These are phyloP conservation scores for Cirrhinus molitorella DNA, from an alignment of 2,797 vertebrate species.

Conservation along the genomic window DNA sequence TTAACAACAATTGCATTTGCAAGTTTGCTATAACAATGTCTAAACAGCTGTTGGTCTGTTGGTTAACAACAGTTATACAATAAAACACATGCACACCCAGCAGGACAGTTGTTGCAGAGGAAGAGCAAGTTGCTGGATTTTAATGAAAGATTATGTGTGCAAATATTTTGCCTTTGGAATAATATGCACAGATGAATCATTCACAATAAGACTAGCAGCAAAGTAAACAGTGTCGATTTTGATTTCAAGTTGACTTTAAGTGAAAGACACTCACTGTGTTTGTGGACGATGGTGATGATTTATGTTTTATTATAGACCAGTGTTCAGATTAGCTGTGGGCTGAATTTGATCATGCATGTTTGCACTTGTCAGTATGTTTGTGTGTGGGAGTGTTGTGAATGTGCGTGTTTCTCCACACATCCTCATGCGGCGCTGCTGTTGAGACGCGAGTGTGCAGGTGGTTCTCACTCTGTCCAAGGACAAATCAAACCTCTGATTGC, in stretches of 20 bases:
- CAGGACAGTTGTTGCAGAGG: not conserved
- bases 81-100: not conserved
- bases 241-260: constrained; percentile 2
- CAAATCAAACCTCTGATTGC: constrained; percentile 59
- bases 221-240: not conserved
- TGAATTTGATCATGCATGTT: constrained; percentile 24
- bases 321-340: constrained; percentile 23
- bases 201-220: not conserved
- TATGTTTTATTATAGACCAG: constrained; percentile 22
- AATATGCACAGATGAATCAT: not conserved
- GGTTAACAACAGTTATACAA: not conserved
- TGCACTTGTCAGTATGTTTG: constrained; percentile 22
- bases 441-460: constrained; percentile 39
- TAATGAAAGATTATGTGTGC: not conserved
- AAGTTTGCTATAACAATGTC: not conserved
- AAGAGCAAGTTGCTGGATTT: not conserved
- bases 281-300: not conserved
- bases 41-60: not conserved
- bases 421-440: constrained; percentile 44
- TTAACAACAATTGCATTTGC: not conserved
- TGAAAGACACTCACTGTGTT: not conserved
- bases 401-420: constrained; percentile 39
- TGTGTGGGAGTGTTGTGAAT: constrained; percentile 15
- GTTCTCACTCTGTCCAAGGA: constrained; percentile 38
- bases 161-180: not conserved